Conservation (phyloP, 2,797 vertebrate genomes). For the Eulemur rubriventer region DNA sequence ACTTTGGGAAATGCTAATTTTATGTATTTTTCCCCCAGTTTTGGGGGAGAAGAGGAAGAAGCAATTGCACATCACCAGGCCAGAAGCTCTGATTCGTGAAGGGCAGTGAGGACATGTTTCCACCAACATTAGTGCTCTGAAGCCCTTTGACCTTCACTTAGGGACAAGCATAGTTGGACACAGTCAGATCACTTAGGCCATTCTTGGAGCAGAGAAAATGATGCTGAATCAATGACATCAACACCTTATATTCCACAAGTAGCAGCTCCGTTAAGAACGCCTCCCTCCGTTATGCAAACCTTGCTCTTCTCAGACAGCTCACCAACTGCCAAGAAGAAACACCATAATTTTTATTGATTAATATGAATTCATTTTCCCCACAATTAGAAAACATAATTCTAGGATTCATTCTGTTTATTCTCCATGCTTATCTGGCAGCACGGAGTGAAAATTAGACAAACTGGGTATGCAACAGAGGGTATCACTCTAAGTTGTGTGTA, state of each 20-base stretch:
- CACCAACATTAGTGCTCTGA: background rate
- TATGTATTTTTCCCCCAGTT: background rate
- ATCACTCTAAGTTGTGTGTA: background rate
- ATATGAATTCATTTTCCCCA: slow-evolving; percentile 11
- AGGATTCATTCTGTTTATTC: background rate
- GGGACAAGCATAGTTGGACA: background rate
- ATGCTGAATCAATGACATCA: background rate
- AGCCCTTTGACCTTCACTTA: background rate
- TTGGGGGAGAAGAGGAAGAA: background rate
- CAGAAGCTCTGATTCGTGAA: background rate
- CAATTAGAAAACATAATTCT: background rate
- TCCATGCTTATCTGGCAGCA: background rate
- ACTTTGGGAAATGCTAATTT: background rate
- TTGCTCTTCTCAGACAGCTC: background rate
- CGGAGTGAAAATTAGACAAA: background rate
- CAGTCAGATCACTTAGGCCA: background rate
- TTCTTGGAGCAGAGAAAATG: background rate
- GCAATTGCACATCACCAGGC: background rate
- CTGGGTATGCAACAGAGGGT: background rate
- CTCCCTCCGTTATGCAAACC: background rate
- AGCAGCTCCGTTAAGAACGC: background rate
- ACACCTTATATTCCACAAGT: background rate
- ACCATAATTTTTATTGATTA: background rate
- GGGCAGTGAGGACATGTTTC: background rate
- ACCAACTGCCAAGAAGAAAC: background rate